Evolutionary conservation across 1,140 invertebrate species (phyloP).

Genomic region (Trachymyrmex septentrionalis): DNA sequence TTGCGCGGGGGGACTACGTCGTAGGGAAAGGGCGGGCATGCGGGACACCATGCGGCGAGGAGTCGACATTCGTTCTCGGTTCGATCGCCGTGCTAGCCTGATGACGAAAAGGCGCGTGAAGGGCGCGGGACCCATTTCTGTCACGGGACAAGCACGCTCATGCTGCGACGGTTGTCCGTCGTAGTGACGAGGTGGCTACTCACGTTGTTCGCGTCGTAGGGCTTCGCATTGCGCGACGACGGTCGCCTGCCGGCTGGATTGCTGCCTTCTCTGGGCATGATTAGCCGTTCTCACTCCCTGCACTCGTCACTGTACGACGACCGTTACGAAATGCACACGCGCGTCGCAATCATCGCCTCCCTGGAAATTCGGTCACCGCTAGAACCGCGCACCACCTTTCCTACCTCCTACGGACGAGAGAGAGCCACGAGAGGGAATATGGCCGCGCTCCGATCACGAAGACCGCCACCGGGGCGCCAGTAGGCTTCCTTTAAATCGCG

Average conservation of each 20-base stretch:
- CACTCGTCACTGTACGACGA: slow-evolving; percentile 68
- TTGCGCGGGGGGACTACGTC: neutral
- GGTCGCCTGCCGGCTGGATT: slow-evolving; percentile 77
- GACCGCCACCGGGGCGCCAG: slow-evolving; percentile 79
- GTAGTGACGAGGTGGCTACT: slow-evolving; percentile 70
- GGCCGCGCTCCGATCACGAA: slow-evolving; percentile 77
- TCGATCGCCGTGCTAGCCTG: neutral
- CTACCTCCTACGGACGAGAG: slow-evolving; percentile 50
- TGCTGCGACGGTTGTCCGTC: slow-evolving; percentile 41
- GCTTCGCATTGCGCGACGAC: slow-evolving; percentile 78
- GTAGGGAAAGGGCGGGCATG: slow-evolving; percentile 6
- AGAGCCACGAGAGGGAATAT: slow-evolving; percentile 82
- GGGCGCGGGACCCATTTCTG: neutral
- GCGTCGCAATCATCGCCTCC: slow-evolving; percentile 66
- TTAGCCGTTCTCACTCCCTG: slow-evolving; percentile 57
- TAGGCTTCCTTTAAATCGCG: slow-evolving; percentile 71
- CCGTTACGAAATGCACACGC: slow-evolving; percentile 58
- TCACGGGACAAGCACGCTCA: slow-evolving; percentile 28
- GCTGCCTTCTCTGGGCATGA: slow-evolving; percentile 78
- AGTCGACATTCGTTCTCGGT: neutral
- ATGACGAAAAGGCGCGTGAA: slow-evolving; percentile 30
- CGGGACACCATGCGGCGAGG: neutral
- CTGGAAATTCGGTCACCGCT: slow-evolving; percentile 74
- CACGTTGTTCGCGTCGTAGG: slow-evolving; percentile 85
- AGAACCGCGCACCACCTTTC: slow-evolving; percentile 75